Evolutionary conservation across 2,888 invertebrate species (phyloP).

Genomic region (Lasioglossum oenotherae): DNA sequence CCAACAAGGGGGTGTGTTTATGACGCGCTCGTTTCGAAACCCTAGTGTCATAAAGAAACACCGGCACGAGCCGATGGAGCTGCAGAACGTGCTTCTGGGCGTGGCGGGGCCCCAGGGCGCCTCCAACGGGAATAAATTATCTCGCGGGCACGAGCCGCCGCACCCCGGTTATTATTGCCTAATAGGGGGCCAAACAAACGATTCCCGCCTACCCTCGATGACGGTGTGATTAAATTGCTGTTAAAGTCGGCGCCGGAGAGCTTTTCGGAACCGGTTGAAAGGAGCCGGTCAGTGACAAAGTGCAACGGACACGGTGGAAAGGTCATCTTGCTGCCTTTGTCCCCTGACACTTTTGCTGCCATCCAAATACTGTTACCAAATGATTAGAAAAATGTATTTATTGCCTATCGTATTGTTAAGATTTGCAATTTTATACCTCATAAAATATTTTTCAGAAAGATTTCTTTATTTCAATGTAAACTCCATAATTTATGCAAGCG

Average conservation of each 20-base stretch:
- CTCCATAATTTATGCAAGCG: no score
- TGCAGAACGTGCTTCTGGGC: conserved; percentile 76
- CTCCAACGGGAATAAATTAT: conserved; percentile 82
- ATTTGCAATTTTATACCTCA: not conserved
- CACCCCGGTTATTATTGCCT: conserved; percentile 82
- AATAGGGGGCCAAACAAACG: conserved; percentile 81
- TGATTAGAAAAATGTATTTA: not conserved
- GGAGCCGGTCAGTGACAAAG: not conserved
- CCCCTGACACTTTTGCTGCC: not conserved
- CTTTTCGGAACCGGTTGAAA: conserved; percentile 40
- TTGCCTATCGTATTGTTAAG: not conserved
- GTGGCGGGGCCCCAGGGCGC: conserved; percentile 82
- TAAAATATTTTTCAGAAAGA: no score
- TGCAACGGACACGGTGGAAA: not conserved
- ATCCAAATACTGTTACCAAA: not conserved
- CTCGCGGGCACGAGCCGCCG: conserved; percentile 71
- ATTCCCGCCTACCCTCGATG: conserved; percentile 80
- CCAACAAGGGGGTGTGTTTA: conserved; percentile 78
- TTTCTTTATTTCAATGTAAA: no score
- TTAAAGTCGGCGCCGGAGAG: conserved; percentile 29
- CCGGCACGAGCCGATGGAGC: conserved; percentile 74
- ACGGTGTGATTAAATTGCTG: conserved; percentile 78
- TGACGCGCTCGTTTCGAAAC: conserved; percentile 80
- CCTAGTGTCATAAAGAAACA: conserved; percentile 80
- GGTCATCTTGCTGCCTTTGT: not conserved